Base-by-base conservation (phyloP, 2,888 invertebrate species). In the Helicoverpa assulta region DNA sequence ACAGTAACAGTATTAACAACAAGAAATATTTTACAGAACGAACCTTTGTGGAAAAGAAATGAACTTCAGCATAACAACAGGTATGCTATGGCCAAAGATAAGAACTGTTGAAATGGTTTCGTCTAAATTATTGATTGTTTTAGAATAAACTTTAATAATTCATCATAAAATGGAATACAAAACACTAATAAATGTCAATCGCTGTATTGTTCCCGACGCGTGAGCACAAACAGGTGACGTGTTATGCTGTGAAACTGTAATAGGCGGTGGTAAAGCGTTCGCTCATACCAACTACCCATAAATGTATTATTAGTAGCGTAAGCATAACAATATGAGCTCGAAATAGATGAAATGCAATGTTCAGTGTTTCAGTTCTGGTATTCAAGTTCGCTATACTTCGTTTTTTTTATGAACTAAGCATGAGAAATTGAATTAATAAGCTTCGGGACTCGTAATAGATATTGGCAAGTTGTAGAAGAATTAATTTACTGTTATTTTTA, bases 291-390 rank as follows among this genome's bases (percentile, higher is more conserved):
- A 80, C 80, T 77, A 80, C 81, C 84, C 86, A 79, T 83, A 86
- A 85, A 88, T 86, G 84, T 89, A 87, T 87, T 90, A 92, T 92
- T 93, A 92, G 91, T 91, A 89, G 91, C 90, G 76, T 82, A 92
- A 93, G 91, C 93, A 89, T 84, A 89, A 89, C 89, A 85, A 84
- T 84, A 83, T 80, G 87, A 88, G 86, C 87, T 88, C 73, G 80
- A 85, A 89, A 89, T 89, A 90, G 85, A 87, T 88, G 86, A 88
- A 89, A 89, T 90, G 90, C 86, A 85, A 85, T 83, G 86, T 89
- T 89, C 88, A 87, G 85, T 88, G 84, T 81, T 85, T 80, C 67
- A 61, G 69, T 78, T 76, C 64, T 73, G 68, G 70, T 71, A 70
- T 78, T 77, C 68, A 76, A 85, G 67, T 78, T 75, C 66, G 73